phyloP scores from a whole-genome alignment of 2,888 invertebrate genomes.

The Parnassius apollo region DNA sequence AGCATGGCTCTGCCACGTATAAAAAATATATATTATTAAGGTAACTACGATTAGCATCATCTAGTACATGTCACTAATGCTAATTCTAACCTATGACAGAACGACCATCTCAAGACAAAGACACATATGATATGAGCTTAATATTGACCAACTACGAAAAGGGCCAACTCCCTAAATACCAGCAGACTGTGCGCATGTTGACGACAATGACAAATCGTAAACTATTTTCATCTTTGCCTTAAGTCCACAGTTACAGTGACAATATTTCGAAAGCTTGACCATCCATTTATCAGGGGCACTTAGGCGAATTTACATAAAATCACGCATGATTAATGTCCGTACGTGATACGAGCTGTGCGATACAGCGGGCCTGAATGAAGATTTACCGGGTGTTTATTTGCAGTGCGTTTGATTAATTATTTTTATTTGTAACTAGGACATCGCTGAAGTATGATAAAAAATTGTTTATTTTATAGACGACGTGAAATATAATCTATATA shows the following conservation, averaged over 20 bases:
- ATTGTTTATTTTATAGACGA: conserved; percentile 1
- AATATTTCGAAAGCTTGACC: conserved; percentile 52
- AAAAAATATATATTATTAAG: too few relatives aligned
- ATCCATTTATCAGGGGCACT: conserved; percentile 75
- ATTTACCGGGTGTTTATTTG: conserved; percentile 39
- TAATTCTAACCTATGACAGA: too few relatives aligned
- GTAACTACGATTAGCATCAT: too few relatives aligned
- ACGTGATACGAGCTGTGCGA: conserved; percentile 41
- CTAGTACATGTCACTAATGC: too few relatives aligned
- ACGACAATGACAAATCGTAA: too few relatives aligned
- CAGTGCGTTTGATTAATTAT: conserved; percentile 47
- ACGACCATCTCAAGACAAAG: too few relatives aligned
- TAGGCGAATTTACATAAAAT: conserved; percentile 76
- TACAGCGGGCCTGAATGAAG: conserved; percentile 34
- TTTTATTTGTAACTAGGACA: conserved; percentile 18
- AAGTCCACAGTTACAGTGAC: conserved; percentile 36
- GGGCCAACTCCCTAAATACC: too few relatives aligned
- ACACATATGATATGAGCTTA: too few relatives aligned
- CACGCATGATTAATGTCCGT: conserved; percentile 67
- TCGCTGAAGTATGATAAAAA: background rate
- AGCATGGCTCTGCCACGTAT: too few relatives aligned
- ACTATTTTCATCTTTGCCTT: background rate
- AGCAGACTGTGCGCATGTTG: too few relatives aligned
- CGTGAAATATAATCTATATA: too few relatives aligned
- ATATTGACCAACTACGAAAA: too few relatives aligned